Evolutionary conservation across 2,797 vertebrate genomes (phyloP).

Genomic region (Labroides dimidiatus): DNA sequence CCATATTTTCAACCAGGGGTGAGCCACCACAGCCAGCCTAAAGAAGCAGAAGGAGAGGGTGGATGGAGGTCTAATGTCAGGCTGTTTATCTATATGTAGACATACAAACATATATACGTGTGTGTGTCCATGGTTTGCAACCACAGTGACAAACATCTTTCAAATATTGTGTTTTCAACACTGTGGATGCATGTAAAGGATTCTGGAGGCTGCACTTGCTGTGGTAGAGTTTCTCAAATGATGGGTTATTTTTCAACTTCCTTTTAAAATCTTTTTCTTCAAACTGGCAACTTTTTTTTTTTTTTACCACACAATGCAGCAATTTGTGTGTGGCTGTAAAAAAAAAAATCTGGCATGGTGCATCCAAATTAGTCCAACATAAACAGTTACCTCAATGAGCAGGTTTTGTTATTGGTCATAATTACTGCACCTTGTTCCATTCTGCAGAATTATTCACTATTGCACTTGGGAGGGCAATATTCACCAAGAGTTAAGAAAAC

Average conservation of each 20-base stretch:
- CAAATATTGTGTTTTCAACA: conserved; percentile 40
- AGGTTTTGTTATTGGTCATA: conserved; percentile 48
- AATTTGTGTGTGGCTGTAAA: conserved; percentile 32
- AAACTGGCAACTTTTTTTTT: conserved; percentile 25
- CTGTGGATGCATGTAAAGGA: conserved; percentile 15
- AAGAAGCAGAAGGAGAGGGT: conserved; percentile 46
- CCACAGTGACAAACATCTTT: conserved; percentile 40
- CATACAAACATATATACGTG: not conserved
- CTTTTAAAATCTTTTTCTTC: conserved; percentile 26
- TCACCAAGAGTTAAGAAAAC: conserved; percentile 54
- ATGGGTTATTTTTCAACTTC: conserved; percentile 21
- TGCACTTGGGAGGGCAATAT: conserved; percentile 64
- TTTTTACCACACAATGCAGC: conserved; percentile 2
- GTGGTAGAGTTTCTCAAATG: conserved; percentile 25
- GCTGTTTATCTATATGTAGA: conserved; percentile 20
- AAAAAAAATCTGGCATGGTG: conserved; percentile 36
- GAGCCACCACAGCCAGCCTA: conserved; percentile 51
- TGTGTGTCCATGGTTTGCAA: conserved; percentile 1
- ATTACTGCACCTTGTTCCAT: conserved; percentile 70
- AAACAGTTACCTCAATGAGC: conserved; percentile 68
- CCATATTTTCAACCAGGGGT: conserved; percentile 43
- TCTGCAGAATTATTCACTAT: conserved; percentile 66
- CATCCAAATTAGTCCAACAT: conserved; percentile 52
- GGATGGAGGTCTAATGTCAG: conserved; percentile 37
- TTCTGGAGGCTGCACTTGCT: conserved; percentile 16